A percentile compares a stretch with the other conserved stretches of the same genome.
phyloP scores from a whole-genome alignment of 2,888 invertebrate species.

The Caenorhabditis uteleia region DNA sequence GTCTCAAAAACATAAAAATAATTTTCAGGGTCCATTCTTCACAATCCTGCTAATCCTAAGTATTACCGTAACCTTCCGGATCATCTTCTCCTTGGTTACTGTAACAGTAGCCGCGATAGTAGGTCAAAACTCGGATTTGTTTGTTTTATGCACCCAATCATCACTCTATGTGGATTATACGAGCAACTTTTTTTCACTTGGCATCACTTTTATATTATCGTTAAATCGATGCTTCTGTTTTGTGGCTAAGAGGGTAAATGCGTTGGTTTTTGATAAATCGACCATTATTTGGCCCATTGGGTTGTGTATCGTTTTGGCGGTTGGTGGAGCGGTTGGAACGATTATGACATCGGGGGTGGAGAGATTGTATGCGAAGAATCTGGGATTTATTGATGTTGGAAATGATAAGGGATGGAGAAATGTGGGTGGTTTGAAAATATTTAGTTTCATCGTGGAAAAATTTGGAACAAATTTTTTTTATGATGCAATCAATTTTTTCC shows the following conservation, averaged over 20 bases:
- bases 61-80: constrained; percentile 1
- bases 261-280: not conserved
- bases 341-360: constrained; percentile 2
- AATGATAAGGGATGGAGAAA: constrained; percentile 3
- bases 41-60: constrained; percentile 2
- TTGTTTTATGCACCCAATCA: not conserved
- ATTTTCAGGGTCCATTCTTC: constrained; percentile 16
- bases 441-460: too few species aligned
- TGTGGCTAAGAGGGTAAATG: not conserved
- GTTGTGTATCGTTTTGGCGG: not conserved
- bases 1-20: too few species aligned
- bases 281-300: not conserved
- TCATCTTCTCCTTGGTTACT: constrained; percentile 1
- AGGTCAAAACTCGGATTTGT: not conserved
- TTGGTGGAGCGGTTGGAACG: not conserved
- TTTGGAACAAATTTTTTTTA: too few species aligned
- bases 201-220: not conserved
- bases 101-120: not conserved
- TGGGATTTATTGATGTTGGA: constrained; percentile 5
- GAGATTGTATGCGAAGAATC: not conserved
- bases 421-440: too few species aligned
- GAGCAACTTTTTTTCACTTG: constrained; percentile 1
- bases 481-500: too few species aligned
- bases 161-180: constrained; percentile 2
- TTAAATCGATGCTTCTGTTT: constrained; percentile 6